Conservation (phyloP, 2,113 vertebrate genomes). For the Lepidothrix coronata region DNA sequence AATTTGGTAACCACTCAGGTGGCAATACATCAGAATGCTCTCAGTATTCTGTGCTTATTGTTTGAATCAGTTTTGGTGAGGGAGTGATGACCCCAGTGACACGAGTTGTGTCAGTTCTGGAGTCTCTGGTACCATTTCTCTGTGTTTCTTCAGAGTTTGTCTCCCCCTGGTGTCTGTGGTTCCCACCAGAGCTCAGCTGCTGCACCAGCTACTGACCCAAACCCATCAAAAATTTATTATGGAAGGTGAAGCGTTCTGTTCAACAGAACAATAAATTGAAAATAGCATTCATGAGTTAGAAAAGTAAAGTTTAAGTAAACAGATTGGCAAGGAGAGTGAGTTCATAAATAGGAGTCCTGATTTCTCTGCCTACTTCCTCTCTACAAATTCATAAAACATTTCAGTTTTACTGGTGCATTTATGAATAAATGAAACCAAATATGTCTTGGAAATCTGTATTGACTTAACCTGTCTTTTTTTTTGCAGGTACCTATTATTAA, state of each 20-base stretch:
- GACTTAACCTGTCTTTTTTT: constrained; percentile 12
- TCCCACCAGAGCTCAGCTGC: not conserved
- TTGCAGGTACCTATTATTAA: constrained; percentile 97
- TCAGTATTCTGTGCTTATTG: not conserved
- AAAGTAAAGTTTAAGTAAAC: not conserved
- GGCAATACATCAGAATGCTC: not conserved
- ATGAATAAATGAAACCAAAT: not conserved
- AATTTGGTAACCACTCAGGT: not conserved
- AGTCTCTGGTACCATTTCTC: not conserved
- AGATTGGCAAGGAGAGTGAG: not conserved
- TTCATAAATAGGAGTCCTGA: not conserved
- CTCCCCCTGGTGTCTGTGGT: constrained; percentile 52
- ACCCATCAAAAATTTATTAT: not conserved
- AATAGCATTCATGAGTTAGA: not conserved
- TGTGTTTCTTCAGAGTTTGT: constrained; percentile 13
- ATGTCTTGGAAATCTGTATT: not conserved
- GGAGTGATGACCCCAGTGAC: not conserved
- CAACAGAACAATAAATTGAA: not conserved
- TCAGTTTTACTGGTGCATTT: not conserved
- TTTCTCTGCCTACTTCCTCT: not conserved
- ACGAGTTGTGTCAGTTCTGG: not conserved
- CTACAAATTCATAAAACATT: not conserved
- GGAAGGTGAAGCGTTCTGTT: not conserved
- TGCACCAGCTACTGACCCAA: not conserved
- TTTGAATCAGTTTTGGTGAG: not conserved